Evolutionary conservation across 2,113 vertebrate species (phyloP).

Genomic region (Sminthopsis crassicaudata): DNA sequence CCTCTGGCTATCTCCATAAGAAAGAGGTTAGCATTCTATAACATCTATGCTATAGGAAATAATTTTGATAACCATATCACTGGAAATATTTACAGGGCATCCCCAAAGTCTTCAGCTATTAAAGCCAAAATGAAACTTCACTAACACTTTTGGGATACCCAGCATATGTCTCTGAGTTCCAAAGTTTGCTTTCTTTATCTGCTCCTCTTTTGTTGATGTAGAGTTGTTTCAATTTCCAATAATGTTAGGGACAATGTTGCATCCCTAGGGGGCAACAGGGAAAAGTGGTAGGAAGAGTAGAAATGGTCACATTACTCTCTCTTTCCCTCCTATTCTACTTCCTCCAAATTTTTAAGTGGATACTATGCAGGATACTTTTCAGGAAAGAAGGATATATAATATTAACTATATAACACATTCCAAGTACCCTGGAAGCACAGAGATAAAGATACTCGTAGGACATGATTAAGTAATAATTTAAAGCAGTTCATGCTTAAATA

Average conservation of each 20-base stretch:
- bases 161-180: neutral
- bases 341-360: neutral
- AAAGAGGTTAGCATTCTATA: neutral
- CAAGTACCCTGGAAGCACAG: neutral
- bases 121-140: neutral
- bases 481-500: neutral
- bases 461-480: neutral
- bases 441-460: neutral
- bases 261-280: neutral
- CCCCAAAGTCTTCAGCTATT: neutral
- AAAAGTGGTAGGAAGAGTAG: neutral
- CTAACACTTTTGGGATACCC: neutral
- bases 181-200: neutral
- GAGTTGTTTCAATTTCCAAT: neutral
- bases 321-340: neutral
- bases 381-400: neutral
- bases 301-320: neutral
- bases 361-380: neutral
- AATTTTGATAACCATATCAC: neutral
- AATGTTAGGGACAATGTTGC: neutral
- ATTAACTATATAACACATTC: neutral
- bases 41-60: neutral
- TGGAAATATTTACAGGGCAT: neutral
- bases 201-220: neutral
- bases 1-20: neutral